phyloP scores from a whole-genome alignment of 2,797 vertebrate genomes.

The Sebastes paucispinis region DNA sequence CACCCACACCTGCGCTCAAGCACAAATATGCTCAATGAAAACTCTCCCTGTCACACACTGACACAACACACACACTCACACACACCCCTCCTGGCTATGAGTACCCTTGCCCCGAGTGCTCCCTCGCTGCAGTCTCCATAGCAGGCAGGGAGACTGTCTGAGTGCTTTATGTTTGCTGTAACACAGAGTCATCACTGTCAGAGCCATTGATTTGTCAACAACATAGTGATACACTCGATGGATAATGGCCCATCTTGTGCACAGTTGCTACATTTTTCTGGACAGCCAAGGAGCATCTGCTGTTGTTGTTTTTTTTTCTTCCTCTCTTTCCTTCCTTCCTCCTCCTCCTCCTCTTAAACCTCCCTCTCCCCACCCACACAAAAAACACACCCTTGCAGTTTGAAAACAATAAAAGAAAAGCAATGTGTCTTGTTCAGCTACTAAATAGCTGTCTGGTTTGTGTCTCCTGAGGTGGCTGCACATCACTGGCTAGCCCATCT shows the following conservation, averaged over 20 bases:
- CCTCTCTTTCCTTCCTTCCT: constrained; percentile 22
- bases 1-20: constrained; percentile 18
- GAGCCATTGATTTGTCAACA: constrained; percentile 80
- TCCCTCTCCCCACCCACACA: constrained; percentile 36
- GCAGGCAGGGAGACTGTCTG: constrained; percentile 66
- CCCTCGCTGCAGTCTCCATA: constrained; percentile 69
- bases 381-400: constrained; percentile 66
- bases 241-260: constrained; percentile 74
- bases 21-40: constrained; percentile 39
- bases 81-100: constrained; percentile 57
- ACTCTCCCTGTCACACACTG: constrained; percentile 21
- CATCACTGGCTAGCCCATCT: constrained; percentile 79
- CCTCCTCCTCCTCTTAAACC: constrained; percentile 31
- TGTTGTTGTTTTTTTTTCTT: constrained; percentile 33
- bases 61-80: constrained; percentile 18
- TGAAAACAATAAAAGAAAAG: constrained; percentile 84
- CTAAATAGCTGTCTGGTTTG: constrained; percentile 86
- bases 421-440: constrained; percentile 83
- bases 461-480: constrained; percentile 82
- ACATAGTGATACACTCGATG: constrained; percentile 72
- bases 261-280: constrained; percentile 69
- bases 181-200: constrained; percentile 75
- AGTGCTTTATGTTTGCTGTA: constrained; percentile 78
- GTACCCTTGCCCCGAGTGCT: constrained; percentile 76
- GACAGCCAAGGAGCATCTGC: constrained; percentile 63